Evolutionary conservation across 2,888 invertebrate genomes (phyloP).

Genomic region (Fabriciana adippe): DNA sequence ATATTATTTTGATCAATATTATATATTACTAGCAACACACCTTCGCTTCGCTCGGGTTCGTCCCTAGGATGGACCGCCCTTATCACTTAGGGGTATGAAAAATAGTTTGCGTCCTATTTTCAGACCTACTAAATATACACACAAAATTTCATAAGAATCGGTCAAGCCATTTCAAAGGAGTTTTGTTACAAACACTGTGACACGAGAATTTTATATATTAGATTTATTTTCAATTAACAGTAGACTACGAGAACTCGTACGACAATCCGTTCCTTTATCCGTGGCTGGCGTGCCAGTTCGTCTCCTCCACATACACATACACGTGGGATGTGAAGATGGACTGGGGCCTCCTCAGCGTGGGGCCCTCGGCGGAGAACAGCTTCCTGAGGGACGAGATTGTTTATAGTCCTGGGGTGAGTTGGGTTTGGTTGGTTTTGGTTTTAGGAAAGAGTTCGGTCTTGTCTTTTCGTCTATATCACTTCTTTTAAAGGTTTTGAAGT

Average conservation of each 20-base stretch:
- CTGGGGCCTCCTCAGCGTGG: slow-evolving; percentile 97
- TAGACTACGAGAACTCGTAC: slow-evolving; percentile 81
- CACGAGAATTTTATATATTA: no score
- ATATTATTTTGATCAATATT: background rate
- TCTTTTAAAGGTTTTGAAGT: no score
- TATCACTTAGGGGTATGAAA: no score
- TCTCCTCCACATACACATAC: slow-evolving; percentile 97
- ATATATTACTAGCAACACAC: no score
- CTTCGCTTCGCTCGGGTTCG: no score
- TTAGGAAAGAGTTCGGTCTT: background rate
- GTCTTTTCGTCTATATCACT: background rate
- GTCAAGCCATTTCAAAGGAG: no score
- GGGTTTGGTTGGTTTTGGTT: background rate
- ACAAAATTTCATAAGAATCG: no score
- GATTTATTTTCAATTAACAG: slow-evolving; percentile 67
- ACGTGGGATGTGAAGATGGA: slow-evolving; percentile 99
- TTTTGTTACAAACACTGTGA: no score
- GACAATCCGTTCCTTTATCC: slow-evolving; percentile 93
- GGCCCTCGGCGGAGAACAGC: slow-evolving; percentile 92
- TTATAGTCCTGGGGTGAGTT: slow-evolving; percentile 92
- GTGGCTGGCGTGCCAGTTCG: slow-evolving; percentile 92
- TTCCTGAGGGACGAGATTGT: slow-evolving; percentile 97
- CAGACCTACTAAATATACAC: no score
- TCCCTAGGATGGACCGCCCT: no score
- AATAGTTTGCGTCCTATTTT: no score